These are phyloP conservation scores for Gortyna flavago DNA, from an alignment of 2,888 invertebrate species.

Conservation along the genomic window DNA sequence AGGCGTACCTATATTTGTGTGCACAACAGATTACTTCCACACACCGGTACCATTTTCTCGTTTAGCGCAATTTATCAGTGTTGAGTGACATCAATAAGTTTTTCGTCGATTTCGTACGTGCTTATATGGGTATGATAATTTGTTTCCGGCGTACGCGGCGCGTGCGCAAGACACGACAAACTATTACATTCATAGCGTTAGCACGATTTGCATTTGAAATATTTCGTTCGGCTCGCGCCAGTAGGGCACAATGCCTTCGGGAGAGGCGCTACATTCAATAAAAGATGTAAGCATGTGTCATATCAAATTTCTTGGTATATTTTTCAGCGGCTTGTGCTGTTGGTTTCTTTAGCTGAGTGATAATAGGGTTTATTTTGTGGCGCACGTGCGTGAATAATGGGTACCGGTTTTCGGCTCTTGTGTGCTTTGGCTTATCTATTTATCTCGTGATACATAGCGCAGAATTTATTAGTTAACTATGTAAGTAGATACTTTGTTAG, in stretches of 20 bases:
- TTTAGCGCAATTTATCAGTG: slow-evolving; percentile 87
- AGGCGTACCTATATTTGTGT: slow-evolving; percentile 72
- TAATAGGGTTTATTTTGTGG: slow-evolving; percentile 84
- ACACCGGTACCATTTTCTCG: slow-evolving; percentile 82
- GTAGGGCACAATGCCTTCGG: slow-evolving; percentile 84
- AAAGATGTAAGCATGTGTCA: slow-evolving; percentile 79
- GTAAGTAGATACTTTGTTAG: slow-evolving; percentile 54
- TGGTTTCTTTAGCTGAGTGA: slow-evolving; percentile 79
- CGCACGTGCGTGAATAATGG: slow-evolving; percentile 87
- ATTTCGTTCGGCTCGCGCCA: slow-evolving; percentile 87
- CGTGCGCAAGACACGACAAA: slow-evolving; percentile 89
- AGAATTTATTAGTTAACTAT: slow-evolving; percentile 60
- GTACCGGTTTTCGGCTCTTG: slow-evolving; percentile 65
- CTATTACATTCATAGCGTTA: slow-evolving; percentile 89
- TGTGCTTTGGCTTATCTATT: slow-evolving; percentile 71
- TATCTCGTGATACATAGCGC: slow-evolving; percentile 66
- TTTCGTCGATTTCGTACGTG: slow-evolving; percentile 86
- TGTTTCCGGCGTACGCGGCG: slow-evolving; percentile 88
- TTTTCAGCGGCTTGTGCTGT: slow-evolving; percentile 87
- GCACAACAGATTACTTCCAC: slow-evolving; percentile 76
- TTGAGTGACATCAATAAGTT: slow-evolving; percentile 87
- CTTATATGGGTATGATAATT: slow-evolving; percentile 90
- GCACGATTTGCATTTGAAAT: slow-evolving; percentile 90
- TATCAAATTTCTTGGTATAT: slow-evolving; percentile 89
- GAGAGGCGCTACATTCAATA: slow-evolving; percentile 82